Evolutionary conservation across 2,888 invertebrate genomes (phyloP).

Genomic region (Pheosia gnoma): DNA sequence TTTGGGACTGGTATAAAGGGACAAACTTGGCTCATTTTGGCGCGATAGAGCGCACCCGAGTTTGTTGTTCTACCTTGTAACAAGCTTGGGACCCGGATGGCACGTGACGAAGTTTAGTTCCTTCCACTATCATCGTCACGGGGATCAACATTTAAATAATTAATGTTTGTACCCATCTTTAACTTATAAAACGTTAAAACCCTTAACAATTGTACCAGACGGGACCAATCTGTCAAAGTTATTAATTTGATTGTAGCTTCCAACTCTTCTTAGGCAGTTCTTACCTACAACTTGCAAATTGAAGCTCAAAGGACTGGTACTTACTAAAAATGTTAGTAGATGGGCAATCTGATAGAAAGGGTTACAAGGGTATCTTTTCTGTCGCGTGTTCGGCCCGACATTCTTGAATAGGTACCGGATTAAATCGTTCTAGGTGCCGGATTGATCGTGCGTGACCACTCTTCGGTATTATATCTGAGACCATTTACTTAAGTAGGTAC

Average conservation of each 20-base stretch:
- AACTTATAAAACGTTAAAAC: too few species aligned
- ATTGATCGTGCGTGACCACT: slow-evolving; percentile 17
- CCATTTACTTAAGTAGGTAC: neutral
- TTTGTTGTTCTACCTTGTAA: neutral
- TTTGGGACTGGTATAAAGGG: neutral
- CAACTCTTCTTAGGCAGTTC: too few species aligned
- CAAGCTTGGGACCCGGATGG: neutral
- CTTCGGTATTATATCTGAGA: slow-evolving; percentile 4
- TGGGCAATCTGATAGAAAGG: neutral
- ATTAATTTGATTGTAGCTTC: too few species aligned
- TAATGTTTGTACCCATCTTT: too few species aligned
- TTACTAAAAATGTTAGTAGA: too few species aligned
- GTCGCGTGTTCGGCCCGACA: neutral
- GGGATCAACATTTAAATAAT: neutral
- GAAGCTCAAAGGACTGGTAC: too few species aligned
- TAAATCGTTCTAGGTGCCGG: neutral
- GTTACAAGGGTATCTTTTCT: slow-evolving; percentile 4
- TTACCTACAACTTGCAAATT: too few species aligned
- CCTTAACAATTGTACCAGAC: too few species aligned
- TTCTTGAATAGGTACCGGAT: slow-evolving; percentile 10
- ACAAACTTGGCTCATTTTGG: neutral
- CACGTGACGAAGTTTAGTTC: neutral
- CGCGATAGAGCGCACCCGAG: neutral
- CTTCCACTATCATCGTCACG: neutral
- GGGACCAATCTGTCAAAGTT: too few species aligned